phyloP scores from a whole-genome alignment of 2,888 invertebrate species.

The Hyposoter didymator region DNA sequence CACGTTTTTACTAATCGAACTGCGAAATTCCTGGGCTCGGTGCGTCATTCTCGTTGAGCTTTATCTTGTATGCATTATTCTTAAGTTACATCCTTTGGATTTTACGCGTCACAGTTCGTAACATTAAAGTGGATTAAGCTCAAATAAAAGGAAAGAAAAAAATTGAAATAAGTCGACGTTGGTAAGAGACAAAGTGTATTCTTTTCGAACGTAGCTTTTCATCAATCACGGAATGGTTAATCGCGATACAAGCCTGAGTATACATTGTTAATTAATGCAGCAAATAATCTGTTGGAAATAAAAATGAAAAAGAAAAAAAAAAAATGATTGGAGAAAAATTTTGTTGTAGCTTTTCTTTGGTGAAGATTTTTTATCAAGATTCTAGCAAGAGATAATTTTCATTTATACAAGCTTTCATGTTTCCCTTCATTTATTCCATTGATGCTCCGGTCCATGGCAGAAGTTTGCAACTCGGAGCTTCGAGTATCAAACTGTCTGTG shows the following conservation, averaged over 20 bases:
- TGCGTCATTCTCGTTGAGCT: conserved; percentile 41
- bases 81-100: conserved; percentile 64
- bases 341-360: conserved; percentile 45
- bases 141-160: conserved; percentile 15
- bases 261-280: conserved; percentile 61
- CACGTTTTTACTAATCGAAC: conserved; percentile 24
- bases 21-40: conserved; percentile 38
- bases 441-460: neutral
- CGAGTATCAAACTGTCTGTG: neutral
- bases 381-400: conserved; percentile 25
- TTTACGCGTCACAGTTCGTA: conserved; percentile 44
- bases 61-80: conserved; percentile 56
- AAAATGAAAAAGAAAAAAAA: conserved; percentile 23
- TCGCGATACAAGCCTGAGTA: conserved; percentile 53
- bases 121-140: conserved; percentile 51
- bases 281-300: conserved; percentile 61
- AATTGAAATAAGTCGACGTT: neutral
- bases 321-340: conserved; percentile 15
- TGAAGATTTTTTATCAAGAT: conserved; percentile 24
- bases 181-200: conserved; percentile 37
- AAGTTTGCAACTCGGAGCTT: neutral
- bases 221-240: conserved; percentile 49
- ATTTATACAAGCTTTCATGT: conserved; percentile 25
- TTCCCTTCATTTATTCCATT: neutral
- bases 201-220: conserved; percentile 53